phyloP scores from a whole-genome alignment of 2,113 vertebrate genomes.

The Lipophrys pholis region DNA sequence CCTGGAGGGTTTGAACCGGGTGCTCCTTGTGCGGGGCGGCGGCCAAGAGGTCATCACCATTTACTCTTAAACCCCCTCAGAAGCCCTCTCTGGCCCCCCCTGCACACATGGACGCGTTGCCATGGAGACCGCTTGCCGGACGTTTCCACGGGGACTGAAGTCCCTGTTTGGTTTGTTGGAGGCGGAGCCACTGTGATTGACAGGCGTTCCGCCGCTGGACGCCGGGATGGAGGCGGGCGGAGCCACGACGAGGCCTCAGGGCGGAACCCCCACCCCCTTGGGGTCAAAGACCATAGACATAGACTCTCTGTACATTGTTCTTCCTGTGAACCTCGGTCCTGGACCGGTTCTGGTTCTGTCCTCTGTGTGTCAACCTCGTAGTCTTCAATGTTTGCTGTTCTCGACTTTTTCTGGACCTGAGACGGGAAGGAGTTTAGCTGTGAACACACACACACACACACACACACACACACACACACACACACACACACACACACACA shows the following conservation, averaged over 20 bases:
- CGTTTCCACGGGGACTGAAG: constrained; percentile 35
- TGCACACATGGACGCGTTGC: constrained; percentile 43
- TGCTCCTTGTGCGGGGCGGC: constrained; percentile 92
- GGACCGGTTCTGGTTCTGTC: constrained; percentile 44
- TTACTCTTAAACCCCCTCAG: constrained; percentile 86
- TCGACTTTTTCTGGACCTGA: constrained; percentile 6
- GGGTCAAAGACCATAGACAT: constrained; percentile 55
- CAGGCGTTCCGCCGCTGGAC: constrained; percentile 19
- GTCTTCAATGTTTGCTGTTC: constrained; percentile 17
- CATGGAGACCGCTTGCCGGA: constrained; percentile 44
- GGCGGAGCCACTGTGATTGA: constrained; percentile 57
- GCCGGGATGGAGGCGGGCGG: not conserved
- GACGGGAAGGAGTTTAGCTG: not conserved
- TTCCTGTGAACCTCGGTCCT: constrained; percentile 45
- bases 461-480: too few relatives aligned
- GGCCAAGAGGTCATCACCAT: constrained; percentile 98
- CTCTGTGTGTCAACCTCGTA: constrained; percentile 37
- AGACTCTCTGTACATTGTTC: constrained; percentile 75
- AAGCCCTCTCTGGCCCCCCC: constrained; percentile 45
- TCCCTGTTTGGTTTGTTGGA: constrained; percentile 35
- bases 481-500: too few relatives aligned
- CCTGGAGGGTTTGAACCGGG: constrained; percentile 92
- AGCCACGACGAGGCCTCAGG: too few relatives aligned
- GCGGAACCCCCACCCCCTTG: too few relatives aligned
- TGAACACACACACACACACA: too few relatives aligned